These are phyloP conservation scores for Sympetrum striolatum DNA, from an alignment of 2,888 invertebrate species.

Conservation along the genomic window DNA sequence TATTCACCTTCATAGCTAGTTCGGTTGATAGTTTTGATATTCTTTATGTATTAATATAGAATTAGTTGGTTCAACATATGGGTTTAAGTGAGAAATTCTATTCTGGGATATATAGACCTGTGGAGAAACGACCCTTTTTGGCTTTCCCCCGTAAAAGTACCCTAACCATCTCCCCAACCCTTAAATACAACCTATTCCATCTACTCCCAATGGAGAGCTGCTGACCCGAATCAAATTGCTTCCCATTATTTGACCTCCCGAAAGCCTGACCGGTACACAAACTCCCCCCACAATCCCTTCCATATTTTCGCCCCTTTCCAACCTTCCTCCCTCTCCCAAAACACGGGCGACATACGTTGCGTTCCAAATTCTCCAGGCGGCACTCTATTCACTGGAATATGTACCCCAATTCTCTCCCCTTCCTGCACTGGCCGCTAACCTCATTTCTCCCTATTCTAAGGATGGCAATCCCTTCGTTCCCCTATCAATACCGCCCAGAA, in stretches of 20 bases:
- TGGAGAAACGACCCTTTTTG: too few relatives aligned
- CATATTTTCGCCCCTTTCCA: background rate
- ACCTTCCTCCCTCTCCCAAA: background rate
- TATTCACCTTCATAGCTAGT: too few relatives aligned
- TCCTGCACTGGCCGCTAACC: too few relatives aligned
- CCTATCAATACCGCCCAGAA: background rate
- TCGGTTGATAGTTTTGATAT: too few relatives aligned
- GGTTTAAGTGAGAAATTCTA: too few relatives aligned
- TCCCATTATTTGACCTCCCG: background rate
- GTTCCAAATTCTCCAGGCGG: background rate
- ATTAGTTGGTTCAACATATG: too few relatives aligned
- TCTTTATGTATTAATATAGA: too few relatives aligned
- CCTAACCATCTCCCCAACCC: background rate
- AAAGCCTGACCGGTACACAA: background rate
- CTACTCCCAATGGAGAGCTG: background rate
- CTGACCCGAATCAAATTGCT: background rate
- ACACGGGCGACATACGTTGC: background rate
- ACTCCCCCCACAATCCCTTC: background rate
- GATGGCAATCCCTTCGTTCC: too few relatives aligned
- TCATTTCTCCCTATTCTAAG: too few relatives aligned
- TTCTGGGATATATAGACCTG: too few relatives aligned
- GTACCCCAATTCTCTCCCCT: too few relatives aligned
- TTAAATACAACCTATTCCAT: background rate
- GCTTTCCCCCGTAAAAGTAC: too few relatives aligned
- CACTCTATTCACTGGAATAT: background rate